Evolutionary conservation across 2,113 vertebrate species (phyloP).

Genomic region (Uria aalge): DNA sequence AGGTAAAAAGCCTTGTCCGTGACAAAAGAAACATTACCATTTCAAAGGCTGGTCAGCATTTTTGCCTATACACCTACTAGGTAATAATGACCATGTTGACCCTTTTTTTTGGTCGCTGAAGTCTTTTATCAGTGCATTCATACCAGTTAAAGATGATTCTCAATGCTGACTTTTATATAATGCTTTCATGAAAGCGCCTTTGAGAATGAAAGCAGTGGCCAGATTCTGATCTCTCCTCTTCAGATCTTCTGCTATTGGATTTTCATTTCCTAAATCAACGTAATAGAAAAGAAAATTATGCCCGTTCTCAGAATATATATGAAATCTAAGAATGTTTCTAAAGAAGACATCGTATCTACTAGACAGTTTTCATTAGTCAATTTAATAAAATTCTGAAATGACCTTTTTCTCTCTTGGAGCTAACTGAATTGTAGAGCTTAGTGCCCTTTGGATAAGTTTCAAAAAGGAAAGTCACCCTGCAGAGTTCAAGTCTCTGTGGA

Average conservation of each 20-base stretch:
- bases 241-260: slow-evolving; percentile 28
- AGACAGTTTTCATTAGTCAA: slow-evolving; percentile 11
- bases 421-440: slow-evolving; percentile 27
- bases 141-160: background rate
- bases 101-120: background rate
- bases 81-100: slow-evolving; percentile 30
- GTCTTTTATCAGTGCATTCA: slow-evolving; percentile 37
- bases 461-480: slow-evolving; percentile 36
- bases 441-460: slow-evolving; percentile 20
- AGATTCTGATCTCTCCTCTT: slow-evolving; percentile 51
- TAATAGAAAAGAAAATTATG: slow-evolving; percentile 30
- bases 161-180: background rate
- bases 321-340: slow-evolving; percentile 41
- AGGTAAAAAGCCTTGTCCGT: slow-evolving; percentile 2
- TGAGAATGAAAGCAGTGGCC: slow-evolving; percentile 35
- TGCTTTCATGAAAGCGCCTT: slow-evolving; percentile 39
- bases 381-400: slow-evolving; percentile 26
- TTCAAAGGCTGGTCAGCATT: slow-evolving; percentile 39
- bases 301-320: background rate
- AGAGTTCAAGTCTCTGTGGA: slow-evolving; percentile 10
- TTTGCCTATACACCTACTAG: background rate
- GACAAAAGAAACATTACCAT: slow-evolving; percentile 35
- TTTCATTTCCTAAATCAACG: slow-evolving; percentile 19
- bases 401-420: background rate
- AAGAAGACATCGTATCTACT: background rate